phyloP scores from a whole-genome alignment of 92 coral and sea anemone genomes.

The Epizoanthus scotinus region DNA sequence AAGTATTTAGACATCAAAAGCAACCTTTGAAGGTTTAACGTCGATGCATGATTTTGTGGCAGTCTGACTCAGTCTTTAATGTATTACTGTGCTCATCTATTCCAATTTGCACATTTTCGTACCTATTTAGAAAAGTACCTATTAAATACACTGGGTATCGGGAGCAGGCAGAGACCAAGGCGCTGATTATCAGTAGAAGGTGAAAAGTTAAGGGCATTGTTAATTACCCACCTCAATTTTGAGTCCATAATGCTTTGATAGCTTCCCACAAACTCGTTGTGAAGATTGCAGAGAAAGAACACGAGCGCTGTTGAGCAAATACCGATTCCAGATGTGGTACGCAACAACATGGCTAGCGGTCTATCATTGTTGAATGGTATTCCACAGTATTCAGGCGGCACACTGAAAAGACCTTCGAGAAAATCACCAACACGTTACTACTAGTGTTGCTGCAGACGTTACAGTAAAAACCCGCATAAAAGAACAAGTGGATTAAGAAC shows the following conservation, averaged over 20 bases:
- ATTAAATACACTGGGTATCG: neutral
- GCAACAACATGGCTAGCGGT: conserved; percentile 78
- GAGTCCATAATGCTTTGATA: conserved; percentile 43
- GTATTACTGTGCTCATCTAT: no score
- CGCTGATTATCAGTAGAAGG: neutral
- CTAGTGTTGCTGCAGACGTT: no score
- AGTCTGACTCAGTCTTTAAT: no score
- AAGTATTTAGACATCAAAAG: no score
- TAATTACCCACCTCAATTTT: conserved; percentile 34
- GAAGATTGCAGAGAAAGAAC: conserved; percentile 56
- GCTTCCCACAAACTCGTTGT: conserved; percentile 70
- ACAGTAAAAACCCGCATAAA: no score
- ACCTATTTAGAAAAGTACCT: no score
- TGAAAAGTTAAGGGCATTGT: neutral
- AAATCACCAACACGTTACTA: neutral
- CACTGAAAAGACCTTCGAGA: conserved; percentile 54
- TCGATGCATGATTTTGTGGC: no score
- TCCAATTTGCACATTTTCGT: no score
- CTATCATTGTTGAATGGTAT: conserved; percentile 50
- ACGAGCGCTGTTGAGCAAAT: conserved; percentile 66
- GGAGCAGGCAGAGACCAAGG: no score
- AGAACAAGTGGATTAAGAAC: no score
- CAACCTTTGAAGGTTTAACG: no score
- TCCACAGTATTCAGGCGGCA: conserved; percentile 53
- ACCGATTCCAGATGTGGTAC: conserved; percentile 69